Evolutionary conservation across 2,888 invertebrate genomes (phyloP), one percentile per base, ranked within the genome.

Genomic region (Plemyria rubiginata): DNA sequence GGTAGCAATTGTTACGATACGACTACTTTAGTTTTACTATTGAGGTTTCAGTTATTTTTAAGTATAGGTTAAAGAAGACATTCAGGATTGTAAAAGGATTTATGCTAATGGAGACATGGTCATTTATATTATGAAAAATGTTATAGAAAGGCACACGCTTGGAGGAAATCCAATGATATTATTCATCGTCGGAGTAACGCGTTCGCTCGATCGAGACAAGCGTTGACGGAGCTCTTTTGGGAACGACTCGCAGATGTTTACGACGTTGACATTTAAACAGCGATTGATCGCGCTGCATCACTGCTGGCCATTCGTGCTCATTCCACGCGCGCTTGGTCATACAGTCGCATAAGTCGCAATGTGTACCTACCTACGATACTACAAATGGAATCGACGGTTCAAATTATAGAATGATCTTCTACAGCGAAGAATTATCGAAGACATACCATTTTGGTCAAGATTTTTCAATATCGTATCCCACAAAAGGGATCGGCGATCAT

Each of bases 101-200:
- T 76, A 81, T 81, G 77, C 80, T 78, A 69, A 72, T 68, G 71
- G 66, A 71, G 70, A 72, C 67, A 60, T 65, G 60, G 70, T 70
- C 73, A 87, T 89, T 90, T 86, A 88, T 88, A 82, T 91, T 91
- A 84, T 87, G 83, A 86, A 81, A 88, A 90, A 92, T 92, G 90
- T 92, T 92, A 92, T 92, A 92, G 92, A 92, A 91, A 89, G 86
- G 89, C 89, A 87, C 71, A 67, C 86, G 83, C 87, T 88, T 84
- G 92, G 92, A 92, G 88, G 92, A 89, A 90, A 91, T 88, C 90
- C 90, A 85, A 88, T 86, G 87, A 89, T 90, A 87, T 87, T 85
- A 86, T 88, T 84, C 85, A 80, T 84, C 85, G 80, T 84, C 78
- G 90, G 87, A 86, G 89, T 85, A 78, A 78, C 86, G 85, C 80